A percentile compares a stretch with the other conserved stretches of the same genome.
phyloP scores from a whole-genome alignment of 2,888 invertebrate genomes.

The Pimpla rufipes region DNA sequence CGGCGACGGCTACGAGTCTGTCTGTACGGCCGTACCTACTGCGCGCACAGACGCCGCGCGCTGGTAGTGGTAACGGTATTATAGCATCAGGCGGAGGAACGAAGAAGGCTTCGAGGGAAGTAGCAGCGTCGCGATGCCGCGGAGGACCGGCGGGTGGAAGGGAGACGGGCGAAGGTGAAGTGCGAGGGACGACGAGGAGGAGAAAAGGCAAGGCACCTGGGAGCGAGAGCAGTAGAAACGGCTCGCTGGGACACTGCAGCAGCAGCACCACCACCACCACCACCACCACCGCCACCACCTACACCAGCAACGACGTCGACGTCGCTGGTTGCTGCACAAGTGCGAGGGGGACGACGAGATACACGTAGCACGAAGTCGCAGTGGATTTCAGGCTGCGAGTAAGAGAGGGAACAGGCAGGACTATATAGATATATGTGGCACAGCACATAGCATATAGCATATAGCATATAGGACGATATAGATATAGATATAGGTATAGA shows the following conservation, averaged over 20 bases:
- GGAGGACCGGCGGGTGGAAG: conserved; percentile 50
- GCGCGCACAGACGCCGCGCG: background rate
- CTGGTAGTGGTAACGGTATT: background rate
- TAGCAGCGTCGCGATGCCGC: conserved; percentile 31
- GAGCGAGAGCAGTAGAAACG: conserved; percentile 62
- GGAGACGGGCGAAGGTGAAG: conserved; percentile 35
- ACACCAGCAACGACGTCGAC: background rate
- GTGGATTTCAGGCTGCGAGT: conserved; percentile 45
- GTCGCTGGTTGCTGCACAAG: background rate
- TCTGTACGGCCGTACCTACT: too few species aligned
- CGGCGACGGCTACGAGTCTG: background rate
- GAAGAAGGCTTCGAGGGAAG: conserved; percentile 54
- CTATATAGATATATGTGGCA: background rate
- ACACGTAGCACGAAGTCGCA: conserved; percentile 37
- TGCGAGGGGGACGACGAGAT: conserved; percentile 11
- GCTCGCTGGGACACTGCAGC: conserved; percentile 32
- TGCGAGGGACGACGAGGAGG: conserved; percentile 46
- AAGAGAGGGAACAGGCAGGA: conserved; percentile 47
- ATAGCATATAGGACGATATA: too few species aligned
- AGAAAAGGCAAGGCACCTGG: conserved; percentile 54
- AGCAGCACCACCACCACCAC: background rate
- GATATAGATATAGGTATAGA: background rate
- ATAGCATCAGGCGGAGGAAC: conserved; percentile 28
- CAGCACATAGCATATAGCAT: too few species aligned
- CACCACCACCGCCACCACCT: too few species aligned